Conservation (phyloP, 2,113 vertebrate genomes). For the Phalacrocorax brasilianus region DNA sequence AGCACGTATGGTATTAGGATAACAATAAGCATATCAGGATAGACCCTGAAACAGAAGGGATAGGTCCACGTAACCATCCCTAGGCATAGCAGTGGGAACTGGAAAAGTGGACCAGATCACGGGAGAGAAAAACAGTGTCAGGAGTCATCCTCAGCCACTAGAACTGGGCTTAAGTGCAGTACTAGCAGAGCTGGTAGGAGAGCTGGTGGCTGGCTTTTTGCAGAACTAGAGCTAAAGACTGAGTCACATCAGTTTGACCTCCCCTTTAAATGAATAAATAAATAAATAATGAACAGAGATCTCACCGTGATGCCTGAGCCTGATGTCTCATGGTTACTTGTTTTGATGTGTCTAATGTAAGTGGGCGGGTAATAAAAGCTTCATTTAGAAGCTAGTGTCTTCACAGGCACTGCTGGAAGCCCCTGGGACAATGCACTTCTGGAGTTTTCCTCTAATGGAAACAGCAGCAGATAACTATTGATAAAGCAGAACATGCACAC, state of each 20-base stretch:
- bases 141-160: not conserved
- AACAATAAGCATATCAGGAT: fast-evolving
- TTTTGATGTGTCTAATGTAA: conserved; percentile 53
- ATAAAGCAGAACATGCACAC: not conserved
- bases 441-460: conserved; percentile 30
- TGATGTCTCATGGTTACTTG: conserved; percentile 43
- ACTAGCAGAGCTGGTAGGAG: not conserved
- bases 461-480: not conserved
- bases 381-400: conserved; percentile 10
- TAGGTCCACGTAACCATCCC: not conserved
- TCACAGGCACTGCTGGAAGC: not conserved
- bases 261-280: not conserved
- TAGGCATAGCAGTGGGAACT: not conserved
- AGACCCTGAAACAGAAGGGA: not conserved
- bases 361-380: conserved; percentile 45
- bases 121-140: not conserved
- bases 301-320: not conserved
- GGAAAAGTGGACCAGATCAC: not conserved
- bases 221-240: not conserved
- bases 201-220: not conserved
- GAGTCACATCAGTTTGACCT: not conserved
- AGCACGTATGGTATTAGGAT: not conserved
- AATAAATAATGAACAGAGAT: not conserved
- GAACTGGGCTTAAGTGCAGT: not conserved
- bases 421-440: conserved; percentile 25